These are phyloP conservation scores for Arizona elegans DNA, from an alignment of 2,113 vertebrate genomes.

Conservation along the genomic window DNA sequence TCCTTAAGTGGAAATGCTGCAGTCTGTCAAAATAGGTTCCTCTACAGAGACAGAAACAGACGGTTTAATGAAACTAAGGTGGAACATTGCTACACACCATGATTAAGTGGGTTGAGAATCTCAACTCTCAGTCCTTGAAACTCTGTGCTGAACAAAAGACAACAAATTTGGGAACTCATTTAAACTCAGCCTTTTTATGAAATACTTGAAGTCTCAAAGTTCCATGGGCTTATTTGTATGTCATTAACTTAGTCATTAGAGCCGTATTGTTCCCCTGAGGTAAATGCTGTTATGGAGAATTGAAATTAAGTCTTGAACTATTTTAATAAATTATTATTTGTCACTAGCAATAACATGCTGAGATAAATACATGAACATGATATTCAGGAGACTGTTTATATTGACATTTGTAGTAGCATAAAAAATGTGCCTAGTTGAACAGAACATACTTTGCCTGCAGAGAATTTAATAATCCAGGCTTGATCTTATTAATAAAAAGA, in stretches of 20 bases:
- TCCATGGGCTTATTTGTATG: neutral
- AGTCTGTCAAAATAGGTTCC: neutral
- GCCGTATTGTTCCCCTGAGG: neutral
- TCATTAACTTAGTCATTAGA: slow-evolving; percentile 1
- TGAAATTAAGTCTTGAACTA: neutral
- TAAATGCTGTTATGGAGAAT: neutral
- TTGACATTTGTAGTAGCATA: neutral
- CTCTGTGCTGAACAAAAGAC: neutral
- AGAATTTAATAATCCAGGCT: neutral
- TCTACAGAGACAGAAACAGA: neutral
- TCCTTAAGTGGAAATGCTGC: neutral
- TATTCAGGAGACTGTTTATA: neutral
- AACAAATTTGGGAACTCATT: neutral
- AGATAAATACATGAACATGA: neutral
- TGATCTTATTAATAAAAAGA: neutral
- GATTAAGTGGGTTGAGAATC: neutral
- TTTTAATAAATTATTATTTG: slow-evolving; percentile 4
- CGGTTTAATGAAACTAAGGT: neutral
- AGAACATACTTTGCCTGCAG: neutral
- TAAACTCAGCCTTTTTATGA: neutral
- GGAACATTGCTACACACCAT: neutral
- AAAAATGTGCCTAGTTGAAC: neutral
- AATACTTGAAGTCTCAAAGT: neutral
- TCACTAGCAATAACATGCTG: neutral
- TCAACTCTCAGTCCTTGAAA: neutral